Base-by-base conservation (phyloP, 1,140 invertebrate species). In the Araneus ventricosus region DNA sequence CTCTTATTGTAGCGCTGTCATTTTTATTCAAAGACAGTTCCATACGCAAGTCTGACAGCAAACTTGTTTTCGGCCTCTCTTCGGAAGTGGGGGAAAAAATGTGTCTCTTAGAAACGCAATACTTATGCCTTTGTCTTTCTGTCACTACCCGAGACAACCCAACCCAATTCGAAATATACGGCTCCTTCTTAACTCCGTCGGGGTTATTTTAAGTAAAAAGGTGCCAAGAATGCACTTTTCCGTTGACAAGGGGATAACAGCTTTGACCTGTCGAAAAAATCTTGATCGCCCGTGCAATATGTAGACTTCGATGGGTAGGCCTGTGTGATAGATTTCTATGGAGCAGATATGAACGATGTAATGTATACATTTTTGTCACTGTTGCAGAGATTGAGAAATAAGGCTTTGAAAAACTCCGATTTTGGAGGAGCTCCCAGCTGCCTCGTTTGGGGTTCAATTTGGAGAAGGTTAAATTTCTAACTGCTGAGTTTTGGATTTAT, bases 1-100 rank as follows among this genome's bases (percentile, higher is more conserved):
- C 20, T 75, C 67, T 67, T 89, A 52, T 89, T 89, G 88, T 89
- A 79, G 37, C 41, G 88, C 67, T 89, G 67, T 89, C 88, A 89
- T 89, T 89, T 75, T 75, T 89, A 89, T 89, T 89, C 88, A 89
- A 89, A 57, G 88, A 79, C 88, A 79, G 88, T 57, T 79, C 67
- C 70, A 89, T 57, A 79, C 88, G 41, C 41, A 52, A 63, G n/a
- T 52, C 67, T 45, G 67, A 89, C 84, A 86, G 67, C 63, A 79
- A 89, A 89, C 61, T 89, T 89, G 67, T 89, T 89, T 89, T 57
- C 70, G 17, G 14, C 70, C 24, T 27, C 63, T 27, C 63, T 67
- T 27, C n/a, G n/a, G 10, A 67, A 27, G 10, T 20, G 30, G 34
- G 30, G 34, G 30, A 57, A 89, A 75, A 89, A 57, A 27, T 79